A percentile compares a stretch with the other conserved stretches of the same genome.
Evolutionary conservation across 2,797 vertebrate genomes (phyloP).

Genomic region (Margarornis squamiger): DNA sequence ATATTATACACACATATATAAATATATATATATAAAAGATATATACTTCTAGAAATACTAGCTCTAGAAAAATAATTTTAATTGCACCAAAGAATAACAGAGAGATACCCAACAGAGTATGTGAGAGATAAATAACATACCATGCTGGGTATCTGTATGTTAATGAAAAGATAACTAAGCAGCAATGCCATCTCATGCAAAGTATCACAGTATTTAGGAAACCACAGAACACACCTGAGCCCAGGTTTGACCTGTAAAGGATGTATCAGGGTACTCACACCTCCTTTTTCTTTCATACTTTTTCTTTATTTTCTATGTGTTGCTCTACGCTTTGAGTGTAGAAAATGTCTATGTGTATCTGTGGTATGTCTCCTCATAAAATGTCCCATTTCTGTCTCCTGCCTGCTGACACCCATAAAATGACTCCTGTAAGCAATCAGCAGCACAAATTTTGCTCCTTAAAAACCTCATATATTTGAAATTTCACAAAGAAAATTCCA

Average conservation of each 20-base stretch:
- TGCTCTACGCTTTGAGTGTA: not conserved
- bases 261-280: not conserved
- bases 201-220: not conserved
- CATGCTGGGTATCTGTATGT: not conserved
- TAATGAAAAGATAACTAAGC: not conserved
- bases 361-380: not conserved
- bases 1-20: no score
- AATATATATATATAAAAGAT: not conserved
- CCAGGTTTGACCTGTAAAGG: not conserved
- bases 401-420: not conserved
- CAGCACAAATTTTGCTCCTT: not conserved
- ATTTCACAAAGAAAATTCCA: not conserved
- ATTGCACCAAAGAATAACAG: not conserved
- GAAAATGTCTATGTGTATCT: not conserved
- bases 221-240: not conserved
- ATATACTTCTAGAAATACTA: not conserved
- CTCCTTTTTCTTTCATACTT: not conserved
- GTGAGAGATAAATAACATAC: not conserved
- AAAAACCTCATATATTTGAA: not conserved
- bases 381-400: not conserved
- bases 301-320: not conserved
- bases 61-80: not conserved
- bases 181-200: not conserved
- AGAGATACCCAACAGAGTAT: not conserved
- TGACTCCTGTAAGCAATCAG: not conserved